phyloP scores from a whole-genome alignment of 2,113 vertebrate genomes.

The Gadus chalcogrammus region DNA sequence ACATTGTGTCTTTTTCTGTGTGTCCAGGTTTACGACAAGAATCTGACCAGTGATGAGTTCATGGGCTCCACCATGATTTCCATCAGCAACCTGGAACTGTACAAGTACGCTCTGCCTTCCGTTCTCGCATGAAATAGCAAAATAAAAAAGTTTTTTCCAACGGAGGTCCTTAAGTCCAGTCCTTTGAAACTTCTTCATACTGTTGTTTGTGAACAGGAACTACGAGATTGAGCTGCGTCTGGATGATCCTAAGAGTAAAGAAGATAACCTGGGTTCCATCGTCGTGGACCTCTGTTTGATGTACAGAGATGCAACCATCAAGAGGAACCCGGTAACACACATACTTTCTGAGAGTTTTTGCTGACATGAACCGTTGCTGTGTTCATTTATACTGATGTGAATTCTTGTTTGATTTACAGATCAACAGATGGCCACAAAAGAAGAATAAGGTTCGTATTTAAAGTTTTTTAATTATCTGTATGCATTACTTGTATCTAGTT shows the following conservation, averaged over 20 bases:
- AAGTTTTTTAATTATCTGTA: background rate
- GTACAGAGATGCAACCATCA: constrained; percentile 83
- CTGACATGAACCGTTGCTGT: background rate
- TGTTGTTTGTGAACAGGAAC: constrained; percentile 64
- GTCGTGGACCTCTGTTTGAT: constrained; percentile 81
- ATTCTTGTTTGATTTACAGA: constrained; percentile 37
- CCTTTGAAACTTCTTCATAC: background rate
- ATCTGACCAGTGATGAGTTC: constrained; percentile 89
- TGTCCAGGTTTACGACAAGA: constrained; percentile 88
- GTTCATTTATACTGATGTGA: constrained; percentile 19
- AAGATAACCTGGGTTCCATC: constrained; percentile 90
- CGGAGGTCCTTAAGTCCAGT: background rate
- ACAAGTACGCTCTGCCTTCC: constrained; percentile 73
- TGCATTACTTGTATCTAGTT: background rate
- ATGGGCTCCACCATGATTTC: constrained; percentile 84
- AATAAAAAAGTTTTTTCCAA: background rate
- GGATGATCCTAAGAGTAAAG: constrained; percentile 88
- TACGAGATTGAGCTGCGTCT: constrained; percentile 80
- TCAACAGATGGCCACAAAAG: constrained; percentile 49
- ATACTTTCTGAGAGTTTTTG: constrained; percentile 1
- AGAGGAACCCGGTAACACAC: constrained; percentile 72
- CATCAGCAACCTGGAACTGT: constrained; percentile 79
- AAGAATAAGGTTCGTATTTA: constrained; percentile 62
- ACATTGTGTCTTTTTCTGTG: background rate
- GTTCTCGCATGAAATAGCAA: background rate